Evolutionary conservation across 2,113 vertebrate species (phyloP).

Genomic region (Dasypus novemcinctus): DNA sequence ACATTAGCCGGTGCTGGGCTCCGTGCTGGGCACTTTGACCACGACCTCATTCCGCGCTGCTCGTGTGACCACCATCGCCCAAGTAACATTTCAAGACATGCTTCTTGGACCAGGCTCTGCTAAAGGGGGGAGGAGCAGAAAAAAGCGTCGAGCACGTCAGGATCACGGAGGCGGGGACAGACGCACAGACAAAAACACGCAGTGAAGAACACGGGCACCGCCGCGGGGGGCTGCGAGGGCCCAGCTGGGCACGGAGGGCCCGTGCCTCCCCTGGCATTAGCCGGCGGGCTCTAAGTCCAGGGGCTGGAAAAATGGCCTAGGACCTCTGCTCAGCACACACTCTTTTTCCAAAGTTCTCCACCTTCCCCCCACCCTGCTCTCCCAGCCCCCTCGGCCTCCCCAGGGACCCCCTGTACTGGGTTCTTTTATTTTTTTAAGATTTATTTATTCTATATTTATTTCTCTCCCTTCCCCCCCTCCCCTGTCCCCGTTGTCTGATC

Average conservation of each 20-base stretch:
- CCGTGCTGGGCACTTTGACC: not conserved
- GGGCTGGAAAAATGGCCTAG: not conserved
- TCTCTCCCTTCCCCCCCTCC: too few species aligned
- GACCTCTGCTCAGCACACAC: not conserved
- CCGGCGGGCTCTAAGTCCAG: not conserved
- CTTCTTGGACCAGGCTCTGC: not conserved
- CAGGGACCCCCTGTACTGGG: not conserved
- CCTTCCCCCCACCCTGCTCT: not conserved
- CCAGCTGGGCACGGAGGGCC: not conserved
- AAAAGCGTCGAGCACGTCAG: not conserved
- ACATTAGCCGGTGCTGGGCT: not conserved
- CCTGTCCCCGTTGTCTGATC: too few species aligned
- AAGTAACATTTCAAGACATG: not conserved
- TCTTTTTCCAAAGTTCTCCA: not conserved
- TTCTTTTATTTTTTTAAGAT: too few species aligned
- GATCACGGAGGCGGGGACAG: not conserved
- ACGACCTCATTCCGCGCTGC: not conserved
- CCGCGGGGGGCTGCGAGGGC: not conserved
- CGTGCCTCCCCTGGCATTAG: not conserved
- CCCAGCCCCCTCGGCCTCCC: not conserved
- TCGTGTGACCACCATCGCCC: not conserved
- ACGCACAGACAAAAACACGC: not conserved
- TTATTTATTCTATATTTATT: too few species aligned
- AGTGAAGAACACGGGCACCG: fast-evolving
- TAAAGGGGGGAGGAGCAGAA: not conserved